Percentiles rank a stretch among this genome's conserved stretches.
Evolutionary conservation across 2,113 vertebrate genomes (phyloP).

Genomic region (Lepisosteus osseus): DNA sequence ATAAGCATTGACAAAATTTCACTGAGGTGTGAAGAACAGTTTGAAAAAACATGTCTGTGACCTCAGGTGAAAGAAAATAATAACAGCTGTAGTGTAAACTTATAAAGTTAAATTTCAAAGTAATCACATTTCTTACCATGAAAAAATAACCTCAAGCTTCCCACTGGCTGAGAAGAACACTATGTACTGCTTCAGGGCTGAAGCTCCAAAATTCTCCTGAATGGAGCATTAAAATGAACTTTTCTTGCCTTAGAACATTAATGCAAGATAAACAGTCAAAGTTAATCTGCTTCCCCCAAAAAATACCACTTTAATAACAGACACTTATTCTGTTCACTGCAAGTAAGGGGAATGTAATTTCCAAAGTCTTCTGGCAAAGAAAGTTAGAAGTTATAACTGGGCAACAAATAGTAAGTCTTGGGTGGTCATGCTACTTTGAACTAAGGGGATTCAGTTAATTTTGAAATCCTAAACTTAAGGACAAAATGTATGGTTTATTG

Average conservation of each 20-base stretch:
- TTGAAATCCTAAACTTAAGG: too few species aligned
- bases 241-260: constrained; percentile 11
- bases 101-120: constrained; percentile 41
- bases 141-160: constrained; percentile 15
- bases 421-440: not conserved
- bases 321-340: not conserved
- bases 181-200: not conserved
- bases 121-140: constrained; percentile 8
- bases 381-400: not conserved
- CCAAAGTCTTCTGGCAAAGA: not conserved
- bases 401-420: constrained; percentile 6
- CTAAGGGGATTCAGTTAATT: not conserved
- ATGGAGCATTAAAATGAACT: constrained; percentile 13
- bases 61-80: constrained; percentile 68
- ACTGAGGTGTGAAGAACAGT: constrained; percentile 44
- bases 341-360: not conserved
- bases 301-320: constrained; percentile 12
- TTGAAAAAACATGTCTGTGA: constrained; percentile 40
- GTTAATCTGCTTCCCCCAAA: constrained; percentile 14
- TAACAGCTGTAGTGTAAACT: constrained; percentile 60
- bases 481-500: too few species aligned
- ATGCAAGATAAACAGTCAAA: constrained; percentile 19
- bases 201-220: not conserved
- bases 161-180: constrained; percentile 13
- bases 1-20: constrained; percentile 47